Percentiles rank a stretch among this genome's conserved stretches.
These are phyloP conservation scores for Eueides isabella DNA, from an alignment of 1,140 invertebrate genomes.

Conservation along the genomic window DNA sequence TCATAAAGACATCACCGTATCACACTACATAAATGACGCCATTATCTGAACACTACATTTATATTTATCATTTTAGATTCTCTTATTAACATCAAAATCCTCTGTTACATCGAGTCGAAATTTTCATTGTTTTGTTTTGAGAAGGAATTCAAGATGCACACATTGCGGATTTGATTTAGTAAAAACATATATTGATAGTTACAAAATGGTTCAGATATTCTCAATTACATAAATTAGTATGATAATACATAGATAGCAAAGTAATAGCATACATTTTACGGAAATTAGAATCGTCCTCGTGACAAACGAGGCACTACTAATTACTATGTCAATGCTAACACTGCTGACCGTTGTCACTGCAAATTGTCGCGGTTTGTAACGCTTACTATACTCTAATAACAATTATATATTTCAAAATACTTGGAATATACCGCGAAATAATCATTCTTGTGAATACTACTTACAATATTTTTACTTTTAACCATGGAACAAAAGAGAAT, in stretches of 20 bases:
- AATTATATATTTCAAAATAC: background rate
- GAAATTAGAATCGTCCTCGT: conserved; percentile 41
- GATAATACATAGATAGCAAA: conserved; percentile 3
- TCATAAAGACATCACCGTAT: no score
- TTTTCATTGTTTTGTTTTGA: no score
- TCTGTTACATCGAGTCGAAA: no score
- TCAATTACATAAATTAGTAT: background rate
- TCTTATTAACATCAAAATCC: no score
- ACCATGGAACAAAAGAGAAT: no score
- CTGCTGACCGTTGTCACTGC: conserved; percentile 28
- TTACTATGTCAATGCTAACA: conserved; percentile 39
- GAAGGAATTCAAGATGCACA: no score
- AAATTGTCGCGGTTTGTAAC: conserved; percentile 34
- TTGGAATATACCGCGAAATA: background rate
- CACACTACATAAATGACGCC: no score
- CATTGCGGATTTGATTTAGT: no score
- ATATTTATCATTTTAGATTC: no score
- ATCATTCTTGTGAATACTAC: no score
- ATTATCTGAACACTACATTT: no score
- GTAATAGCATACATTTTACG: conserved; percentile 37
- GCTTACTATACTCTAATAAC: background rate
- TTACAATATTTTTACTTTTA: no score
- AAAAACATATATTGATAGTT: background rate
- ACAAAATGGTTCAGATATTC: background rate
- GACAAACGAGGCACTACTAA: conserved; percentile 37